phyloP scores from a whole-genome alignment of 2,888 invertebrate genomes.

The Seira ritae region DNA sequence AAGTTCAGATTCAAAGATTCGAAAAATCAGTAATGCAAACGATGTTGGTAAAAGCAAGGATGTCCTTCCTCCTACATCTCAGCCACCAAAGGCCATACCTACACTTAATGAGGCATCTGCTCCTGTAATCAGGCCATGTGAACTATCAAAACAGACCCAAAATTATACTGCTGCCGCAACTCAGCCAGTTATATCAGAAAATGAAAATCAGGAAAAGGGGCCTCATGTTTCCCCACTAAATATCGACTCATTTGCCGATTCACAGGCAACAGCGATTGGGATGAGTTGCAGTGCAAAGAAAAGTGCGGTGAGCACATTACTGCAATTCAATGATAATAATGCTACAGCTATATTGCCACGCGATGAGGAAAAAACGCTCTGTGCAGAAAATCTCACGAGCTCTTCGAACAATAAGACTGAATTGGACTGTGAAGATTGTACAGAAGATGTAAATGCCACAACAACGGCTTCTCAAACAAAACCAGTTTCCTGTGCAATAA shows the following conservation, averaged over 20 bases:
- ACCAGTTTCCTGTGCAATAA: slow-evolving; percentile 52
- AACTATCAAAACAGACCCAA: slow-evolving; percentile 23
- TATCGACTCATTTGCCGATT: background rate
- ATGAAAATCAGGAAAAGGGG: background rate
- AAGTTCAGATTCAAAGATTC: background rate
- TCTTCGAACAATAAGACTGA: slow-evolving; percentile 51
- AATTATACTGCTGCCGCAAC: background rate
- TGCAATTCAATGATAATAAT: background rate
- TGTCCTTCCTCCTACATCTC: too few relatives aligned
- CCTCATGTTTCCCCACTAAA: background rate
- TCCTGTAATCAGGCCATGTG: slow-evolving; percentile 52
- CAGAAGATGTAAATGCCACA: slow-evolving; percentile 22
- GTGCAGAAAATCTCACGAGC: background rate
- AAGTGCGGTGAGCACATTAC: background rate
- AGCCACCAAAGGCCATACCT: too few relatives aligned
- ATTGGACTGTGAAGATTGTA: slow-evolving; percentile 58
- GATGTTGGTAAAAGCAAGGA: background rate
- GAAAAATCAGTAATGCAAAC: background rate
- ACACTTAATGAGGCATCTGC: background rate
- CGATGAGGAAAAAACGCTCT: background rate
- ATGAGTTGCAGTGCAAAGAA: too few relatives aligned
- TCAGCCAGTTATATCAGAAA: background rate
- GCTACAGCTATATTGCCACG: background rate
- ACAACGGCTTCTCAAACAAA: slow-evolving; percentile 26
- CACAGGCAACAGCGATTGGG: background rate